phyloP scores from a whole-genome alignment of 2,797 vertebrate species.

The Sparidentex hasta region DNA sequence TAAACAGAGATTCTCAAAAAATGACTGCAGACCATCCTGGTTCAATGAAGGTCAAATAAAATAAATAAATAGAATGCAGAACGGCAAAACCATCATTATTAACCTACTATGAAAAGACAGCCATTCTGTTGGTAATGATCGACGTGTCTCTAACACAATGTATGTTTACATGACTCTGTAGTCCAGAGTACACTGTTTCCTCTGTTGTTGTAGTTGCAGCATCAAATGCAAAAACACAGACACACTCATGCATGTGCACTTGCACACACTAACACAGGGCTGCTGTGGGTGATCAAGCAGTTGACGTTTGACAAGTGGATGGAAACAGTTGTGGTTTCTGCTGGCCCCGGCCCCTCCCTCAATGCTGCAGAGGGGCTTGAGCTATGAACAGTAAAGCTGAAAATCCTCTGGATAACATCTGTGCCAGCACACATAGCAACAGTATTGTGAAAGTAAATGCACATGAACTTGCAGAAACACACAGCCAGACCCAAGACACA shows the following conservation, averaged over 20 bases:
- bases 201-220: conserved; percentile 27
- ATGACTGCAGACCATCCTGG: background rate
- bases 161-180: conserved; percentile 21
- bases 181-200: conserved; percentile 29
- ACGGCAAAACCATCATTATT: conserved; percentile 6
- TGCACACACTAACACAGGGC: conserved; percentile 1
- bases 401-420: conserved; percentile 47
- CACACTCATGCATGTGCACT: background rate
- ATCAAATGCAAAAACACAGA: conserved; percentile 19
- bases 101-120: background rate
- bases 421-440: conserved; percentile 21
- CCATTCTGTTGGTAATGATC: conserved; percentile 23
- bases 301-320: conserved; percentile 54
- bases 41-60: conserved; percentile 16
- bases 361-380: conserved; percentile 20
- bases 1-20: background rate
- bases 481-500: background rate
- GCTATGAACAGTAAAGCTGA: conserved; percentile 46
- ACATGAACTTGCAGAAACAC: conserved; percentile 17
- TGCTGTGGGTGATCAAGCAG: conserved; percentile 56
- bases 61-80: background rate
- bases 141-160: conserved; percentile 20
- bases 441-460: conserved; percentile 20
- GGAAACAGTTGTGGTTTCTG: conserved; percentile 66
- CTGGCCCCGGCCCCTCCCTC: background rate